Evolutionary conservation across 1,140 invertebrate species (phyloP).

Genomic region (Drosophila sechellia): DNA sequence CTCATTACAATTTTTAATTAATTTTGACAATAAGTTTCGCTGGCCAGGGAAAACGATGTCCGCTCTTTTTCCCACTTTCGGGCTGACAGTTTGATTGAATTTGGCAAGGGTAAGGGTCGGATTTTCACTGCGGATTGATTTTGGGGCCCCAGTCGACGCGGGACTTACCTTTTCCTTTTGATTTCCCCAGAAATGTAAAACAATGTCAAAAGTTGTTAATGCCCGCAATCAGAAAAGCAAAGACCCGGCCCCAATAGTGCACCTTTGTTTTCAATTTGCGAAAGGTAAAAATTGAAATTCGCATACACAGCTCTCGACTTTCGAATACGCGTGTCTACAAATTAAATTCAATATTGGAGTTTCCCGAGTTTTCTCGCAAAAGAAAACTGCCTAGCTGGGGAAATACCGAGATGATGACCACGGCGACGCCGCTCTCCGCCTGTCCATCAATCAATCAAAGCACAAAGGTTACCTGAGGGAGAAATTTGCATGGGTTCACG

Average conservation of each 20-base stretch:
- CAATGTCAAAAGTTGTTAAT: slow-evolving; percentile 80
- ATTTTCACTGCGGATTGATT: slow-evolving; percentile 12
- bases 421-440: slow-evolving; percentile 26
- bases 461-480: slow-evolving; percentile 80
- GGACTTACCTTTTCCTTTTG: slow-evolving; percentile 48
- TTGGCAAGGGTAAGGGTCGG: slow-evolving; percentile 28
- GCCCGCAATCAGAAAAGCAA: slow-evolving; percentile 59
- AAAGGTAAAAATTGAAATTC: slow-evolving; percentile 50
- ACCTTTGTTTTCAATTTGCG: slow-evolving; percentile 54
- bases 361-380: neutral
- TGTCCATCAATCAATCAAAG: slow-evolving; percentile 80
- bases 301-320: slow-evolving; percentile 53
- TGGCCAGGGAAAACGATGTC: slow-evolving; percentile 5
- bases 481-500: slow-evolving; percentile 80
- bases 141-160: slow-evolving; percentile 22
- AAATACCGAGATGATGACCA: slow-evolving; percentile 50
- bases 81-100: slow-evolving; percentile 74
- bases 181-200: slow-evolving; percentile 79
- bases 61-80: neutral
- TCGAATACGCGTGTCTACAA: slow-evolving; percentile 61
- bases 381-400: slow-evolving; percentile 9
- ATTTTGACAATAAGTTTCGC: slow-evolving; percentile 76
- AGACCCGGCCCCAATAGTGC: slow-evolving; percentile 37
- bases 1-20: slow-evolving; percentile 82
- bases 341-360: slow-evolving; percentile 76